phyloP scores from a whole-genome alignment of 2,113 vertebrate genomes.

The Apistogramma diplotaenia region DNA sequence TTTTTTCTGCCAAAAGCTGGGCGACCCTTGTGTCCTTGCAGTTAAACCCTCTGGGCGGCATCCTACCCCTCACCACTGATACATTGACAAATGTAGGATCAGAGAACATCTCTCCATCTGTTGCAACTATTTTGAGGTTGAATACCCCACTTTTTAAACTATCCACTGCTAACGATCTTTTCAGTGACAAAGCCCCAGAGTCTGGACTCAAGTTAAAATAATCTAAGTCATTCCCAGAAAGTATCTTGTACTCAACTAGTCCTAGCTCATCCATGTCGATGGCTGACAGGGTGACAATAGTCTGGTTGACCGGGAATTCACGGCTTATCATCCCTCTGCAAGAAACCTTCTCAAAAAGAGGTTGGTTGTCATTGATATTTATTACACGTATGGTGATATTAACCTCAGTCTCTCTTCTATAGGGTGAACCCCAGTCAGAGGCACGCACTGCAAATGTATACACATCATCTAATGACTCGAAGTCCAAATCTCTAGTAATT shows the following conservation, averaged over 20 bases:
- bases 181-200: conserved; percentile 89
- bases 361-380: conserved; percentile 94
- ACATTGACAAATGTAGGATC: conserved; percentile 94
- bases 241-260: conserved; percentile 87
- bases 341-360: conserved; percentile 91
- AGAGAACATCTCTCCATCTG: conserved; percentile 90
- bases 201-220: conserved; percentile 90
- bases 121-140: conserved; percentile 87
- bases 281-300: conserved; percentile 91
- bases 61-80: conserved; percentile 87
- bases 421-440: conserved; percentile 96
- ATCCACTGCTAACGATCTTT: conserved; percentile 81
- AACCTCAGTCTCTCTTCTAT: conserved; percentile 91
- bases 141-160: conserved; percentile 85
- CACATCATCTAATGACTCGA: conserved; percentile 88
- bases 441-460: conserved; percentile 90
- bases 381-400: conserved; percentile 89
- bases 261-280: conserved; percentile 93
- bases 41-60: conserved; percentile 84
- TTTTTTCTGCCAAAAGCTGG: conserved; percentile 89
- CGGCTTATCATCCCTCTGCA: conserved; percentile 90
- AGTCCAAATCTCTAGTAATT: conserved; percentile 88
- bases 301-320: conserved; percentile 87
- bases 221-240: conserved; percentile 92
- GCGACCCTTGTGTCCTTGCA: conserved; percentile 92